Percentiles rank a stretch among this genome's conserved stretches.
Conservation (phyloP, 2,888 invertebrate genomes). For the Rhagonycha fulva region DNA sequence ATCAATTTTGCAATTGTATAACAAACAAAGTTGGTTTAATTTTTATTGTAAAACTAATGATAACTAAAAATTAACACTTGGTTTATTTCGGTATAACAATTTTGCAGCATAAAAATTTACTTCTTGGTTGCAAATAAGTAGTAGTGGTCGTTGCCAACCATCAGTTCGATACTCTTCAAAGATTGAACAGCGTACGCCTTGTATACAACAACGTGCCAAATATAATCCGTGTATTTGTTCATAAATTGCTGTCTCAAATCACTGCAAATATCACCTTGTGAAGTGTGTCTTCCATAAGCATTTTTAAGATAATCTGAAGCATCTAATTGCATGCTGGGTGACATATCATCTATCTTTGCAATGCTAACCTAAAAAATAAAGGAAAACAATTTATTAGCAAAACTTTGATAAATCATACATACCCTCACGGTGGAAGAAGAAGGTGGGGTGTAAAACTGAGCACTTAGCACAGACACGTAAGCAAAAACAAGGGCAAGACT, state of each 20-base stretch:
- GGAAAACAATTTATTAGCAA: background rate
- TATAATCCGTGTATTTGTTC: constrained; percentile 5
- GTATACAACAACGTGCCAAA: constrained; percentile 13
- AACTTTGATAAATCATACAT: background rate
- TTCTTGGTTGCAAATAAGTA: background rate
- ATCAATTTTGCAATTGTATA: background rate
- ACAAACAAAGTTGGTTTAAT: background rate
- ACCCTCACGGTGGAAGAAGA: background rate
- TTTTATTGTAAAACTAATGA: background rate
- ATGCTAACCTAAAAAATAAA: background rate
- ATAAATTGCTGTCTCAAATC: constrained; percentile 9
- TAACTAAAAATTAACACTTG: background rate
- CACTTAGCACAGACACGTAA: background rate
- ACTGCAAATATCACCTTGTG: background rate
- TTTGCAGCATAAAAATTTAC: background rate
- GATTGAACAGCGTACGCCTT: constrained; percentile 6
- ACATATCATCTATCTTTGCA: background rate
- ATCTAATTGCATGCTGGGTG: constrained; percentile 7
- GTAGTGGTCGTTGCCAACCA: background rate
- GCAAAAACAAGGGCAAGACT: background rate
- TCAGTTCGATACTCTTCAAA: constrained; percentile 3
- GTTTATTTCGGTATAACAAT: background rate
- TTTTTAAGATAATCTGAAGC: constrained; percentile 4
- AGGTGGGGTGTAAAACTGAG: background rate
- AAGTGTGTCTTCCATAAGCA: background rate